A percentile compares a stretch with the other conserved stretches of the same genome.
These are phyloP conservation scores for Thalassoma bifasciatum DNA, from an alignment of 2,113 vertebrate genomes.

Conservation along the genomic window DNA sequence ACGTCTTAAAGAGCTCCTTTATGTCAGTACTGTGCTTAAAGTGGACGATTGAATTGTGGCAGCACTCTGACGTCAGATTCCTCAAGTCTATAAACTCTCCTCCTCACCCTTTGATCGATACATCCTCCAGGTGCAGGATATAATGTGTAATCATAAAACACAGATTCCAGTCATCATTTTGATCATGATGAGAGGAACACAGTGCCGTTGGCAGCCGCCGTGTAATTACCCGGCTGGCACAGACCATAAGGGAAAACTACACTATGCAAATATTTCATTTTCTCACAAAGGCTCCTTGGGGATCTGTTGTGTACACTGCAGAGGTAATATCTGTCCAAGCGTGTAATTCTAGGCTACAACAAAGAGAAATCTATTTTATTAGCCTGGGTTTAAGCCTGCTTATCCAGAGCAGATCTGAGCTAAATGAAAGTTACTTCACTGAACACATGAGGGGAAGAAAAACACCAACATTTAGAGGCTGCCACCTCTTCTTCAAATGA, in stretches of 20 bases:
- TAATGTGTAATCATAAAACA: constrained; percentile 60
- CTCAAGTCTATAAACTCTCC: constrained; percentile 35
- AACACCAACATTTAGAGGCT: constrained; percentile 27
- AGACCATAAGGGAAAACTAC: constrained; percentile 52
- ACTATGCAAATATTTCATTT: constrained; percentile 64
- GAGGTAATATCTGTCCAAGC: constrained; percentile 43
- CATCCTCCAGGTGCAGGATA: constrained; percentile 50
- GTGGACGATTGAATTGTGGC: constrained; percentile 6
- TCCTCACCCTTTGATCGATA: constrained; percentile 25
- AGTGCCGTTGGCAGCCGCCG: constrained; percentile 46
- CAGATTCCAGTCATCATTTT: constrained; percentile 55
- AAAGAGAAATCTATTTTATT: constrained; percentile 21
- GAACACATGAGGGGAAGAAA: not conserved
- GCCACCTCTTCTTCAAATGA: constrained; percentile 25
- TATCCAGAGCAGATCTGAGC: not conserved
- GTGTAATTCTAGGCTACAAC: constrained; percentile 3
- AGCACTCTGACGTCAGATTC: constrained; percentile 29
- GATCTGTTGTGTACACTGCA: constrained; percentile 51
- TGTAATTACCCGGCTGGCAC: constrained; percentile 66
- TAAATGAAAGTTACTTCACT: constrained; percentile 21
- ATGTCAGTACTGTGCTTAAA: constrained; percentile 26
- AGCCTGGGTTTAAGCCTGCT: constrained; percentile 11
- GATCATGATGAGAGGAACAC: constrained; percentile 57
- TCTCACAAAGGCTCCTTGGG: constrained; percentile 51
- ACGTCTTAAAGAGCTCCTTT: not conserved